Evolutionary conservation across 2,113 vertebrate species (phyloP).

Genomic region (Nothobranchius kuhntae): DNA sequence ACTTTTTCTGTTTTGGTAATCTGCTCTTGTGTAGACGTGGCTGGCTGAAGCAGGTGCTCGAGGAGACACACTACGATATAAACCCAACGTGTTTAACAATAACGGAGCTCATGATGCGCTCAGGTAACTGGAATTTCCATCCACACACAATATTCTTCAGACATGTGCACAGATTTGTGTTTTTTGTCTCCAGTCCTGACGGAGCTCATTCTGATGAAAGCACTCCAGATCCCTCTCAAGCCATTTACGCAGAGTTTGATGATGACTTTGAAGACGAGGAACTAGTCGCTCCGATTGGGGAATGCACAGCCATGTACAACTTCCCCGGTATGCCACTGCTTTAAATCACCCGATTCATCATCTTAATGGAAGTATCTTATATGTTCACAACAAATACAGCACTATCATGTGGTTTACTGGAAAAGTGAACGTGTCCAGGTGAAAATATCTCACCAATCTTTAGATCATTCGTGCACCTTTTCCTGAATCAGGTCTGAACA

Average conservation of each 20-base stretch:
- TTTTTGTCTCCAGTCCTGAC: constrained; percentile 74
- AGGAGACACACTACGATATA: constrained; percentile 78
- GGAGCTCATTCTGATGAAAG: constrained; percentile 81
- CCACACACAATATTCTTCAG: not conserved
- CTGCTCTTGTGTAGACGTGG: constrained; percentile 78
- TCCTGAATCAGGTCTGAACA: no score
- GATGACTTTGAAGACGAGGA: constrained; percentile 90
- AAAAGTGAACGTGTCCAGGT: no score
- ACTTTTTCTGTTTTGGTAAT: not conserved
- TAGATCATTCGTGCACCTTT: not conserved
- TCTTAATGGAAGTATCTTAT: not conserved
- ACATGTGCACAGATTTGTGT: not conserved
- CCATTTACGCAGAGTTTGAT: constrained; percentile 88
- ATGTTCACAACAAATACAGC: no score
- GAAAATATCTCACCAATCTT: no score
- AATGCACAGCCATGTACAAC: constrained; percentile 88
- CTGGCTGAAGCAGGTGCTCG: constrained; percentile 84
- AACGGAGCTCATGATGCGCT: constrained; percentile 80
- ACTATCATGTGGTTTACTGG: no score
- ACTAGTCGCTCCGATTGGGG: constrained; percentile 80
- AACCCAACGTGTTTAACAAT: constrained; percentile 79
- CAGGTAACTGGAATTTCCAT: constrained; percentile 69
- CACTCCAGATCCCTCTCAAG: constrained; percentile 79
- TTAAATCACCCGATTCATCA: not conserved
- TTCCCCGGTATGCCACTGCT: constrained; percentile 81